phyloP scores from a whole-genome alignment of 2,888 invertebrate genomes.

The Salticus scenicus region DNA sequence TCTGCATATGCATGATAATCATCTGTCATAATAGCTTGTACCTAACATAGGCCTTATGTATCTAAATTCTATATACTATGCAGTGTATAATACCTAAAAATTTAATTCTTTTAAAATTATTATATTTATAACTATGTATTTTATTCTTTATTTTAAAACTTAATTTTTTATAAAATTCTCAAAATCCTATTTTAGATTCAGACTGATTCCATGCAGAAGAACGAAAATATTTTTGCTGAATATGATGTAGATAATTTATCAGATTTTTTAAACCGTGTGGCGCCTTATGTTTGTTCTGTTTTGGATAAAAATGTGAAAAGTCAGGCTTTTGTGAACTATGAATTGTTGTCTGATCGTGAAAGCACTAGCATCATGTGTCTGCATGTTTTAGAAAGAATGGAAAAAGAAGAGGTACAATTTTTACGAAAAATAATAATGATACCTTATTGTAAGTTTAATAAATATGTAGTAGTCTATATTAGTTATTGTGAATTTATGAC shows the following conservation, averaged over 20 bases:
- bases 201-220: slow-evolving; percentile 36
- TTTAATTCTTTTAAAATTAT: not conserved
- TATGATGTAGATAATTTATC: slow-evolving; percentile 36
- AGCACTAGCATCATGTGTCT: slow-evolving; percentile 29
- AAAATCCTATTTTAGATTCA: slow-evolving; percentile 39
- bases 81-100: not conserved
- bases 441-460: not conserved
- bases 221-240: slow-evolving; percentile 29
- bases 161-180: too few species aligned
- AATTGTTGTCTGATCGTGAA: slow-evolving; percentile 43
- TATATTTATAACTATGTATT: not conserved
- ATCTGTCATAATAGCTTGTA: not conserved
- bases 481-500: not conserved
- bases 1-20: too few species aligned
- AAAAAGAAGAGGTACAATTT: slow-evolving; percentile 32
- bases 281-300: slow-evolving; percentile 54
- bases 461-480: not conserved
- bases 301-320: slow-evolving; percentile 54
- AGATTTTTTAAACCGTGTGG: slow-evolving; percentile 39
- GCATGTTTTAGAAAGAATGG: slow-evolving; percentile 42
- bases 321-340: slow-evolving; percentile 53
- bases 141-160: too few species aligned
- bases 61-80: not conserved
- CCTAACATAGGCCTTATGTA: not conserved
- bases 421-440: not conserved